Evolutionary conservation across 1,140 invertebrate species (phyloP).

Genomic region (Babylonia areolata): DNA sequence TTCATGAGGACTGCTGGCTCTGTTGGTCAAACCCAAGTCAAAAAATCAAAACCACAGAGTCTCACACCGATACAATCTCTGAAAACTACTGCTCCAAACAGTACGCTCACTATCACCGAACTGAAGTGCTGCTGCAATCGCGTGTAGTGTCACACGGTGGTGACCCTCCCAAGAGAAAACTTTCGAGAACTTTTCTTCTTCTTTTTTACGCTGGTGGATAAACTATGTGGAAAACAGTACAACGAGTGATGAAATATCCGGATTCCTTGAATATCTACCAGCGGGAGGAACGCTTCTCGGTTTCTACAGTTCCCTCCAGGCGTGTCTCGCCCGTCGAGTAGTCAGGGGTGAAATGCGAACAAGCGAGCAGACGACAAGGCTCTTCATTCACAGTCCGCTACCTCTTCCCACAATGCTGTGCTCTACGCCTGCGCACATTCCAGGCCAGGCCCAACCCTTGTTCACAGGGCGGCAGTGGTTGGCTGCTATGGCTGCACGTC

Average conservation of each 20-base stretch:
- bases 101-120: too few relatives aligned
- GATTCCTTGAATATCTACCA: background rate
- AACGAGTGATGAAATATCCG: slow-evolving; percentile 22
- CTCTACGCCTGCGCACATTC: slow-evolving; percentile 27
- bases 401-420: background rate
- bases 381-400: background rate
- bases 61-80: background rate
- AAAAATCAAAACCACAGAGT: background rate
- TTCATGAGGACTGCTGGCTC: slow-evolving; percentile 39
- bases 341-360: background rate
- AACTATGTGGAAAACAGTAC: background rate
- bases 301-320: background rate
- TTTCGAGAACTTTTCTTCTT: background rate
- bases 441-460: background rate
- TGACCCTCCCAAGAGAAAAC: background rate
- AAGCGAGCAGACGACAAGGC: slow-evolving; percentile 13
- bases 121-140: too few relatives aligned
- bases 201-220: too few relatives aligned
- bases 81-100: too few relatives aligned
- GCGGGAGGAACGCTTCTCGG: background rate
- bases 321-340: slow-evolving; percentile 19
- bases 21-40: background rate
- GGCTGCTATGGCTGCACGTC: background rate
- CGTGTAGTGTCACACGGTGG: too few relatives aligned
- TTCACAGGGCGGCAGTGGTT: background rate